phyloP scores from a whole-genome alignment of 2,888 invertebrate species.

The Galeopsomyia nigrocyanea region DNA sequence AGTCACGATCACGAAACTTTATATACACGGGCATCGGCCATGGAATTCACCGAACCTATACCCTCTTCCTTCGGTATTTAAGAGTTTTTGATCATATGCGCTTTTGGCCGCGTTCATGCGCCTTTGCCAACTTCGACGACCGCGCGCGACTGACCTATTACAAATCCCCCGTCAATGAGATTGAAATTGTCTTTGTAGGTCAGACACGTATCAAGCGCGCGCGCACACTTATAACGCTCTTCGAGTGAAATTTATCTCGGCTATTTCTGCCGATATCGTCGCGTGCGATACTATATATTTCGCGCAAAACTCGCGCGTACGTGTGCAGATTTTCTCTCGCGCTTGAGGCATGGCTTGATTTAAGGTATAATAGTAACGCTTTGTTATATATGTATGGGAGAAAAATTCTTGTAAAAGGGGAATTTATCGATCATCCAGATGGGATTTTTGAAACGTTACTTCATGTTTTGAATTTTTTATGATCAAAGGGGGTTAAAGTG shows the following conservation, averaged over 20 bases:
- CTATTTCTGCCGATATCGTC: neutral
- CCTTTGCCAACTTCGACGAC: neutral
- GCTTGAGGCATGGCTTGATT: too few species aligned
- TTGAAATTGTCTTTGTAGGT: conserved; percentile 33
- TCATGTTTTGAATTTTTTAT: too few species aligned
- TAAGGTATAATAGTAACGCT: too few species aligned
- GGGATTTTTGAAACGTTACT: too few species aligned
- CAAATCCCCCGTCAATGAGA: conserved; percentile 9
- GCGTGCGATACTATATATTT: neutral
- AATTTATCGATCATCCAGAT: too few species aligned
- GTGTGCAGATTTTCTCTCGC: too few species aligned
- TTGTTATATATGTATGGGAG: too few species aligned
- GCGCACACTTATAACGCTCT: too few species aligned
- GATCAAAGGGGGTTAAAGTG: too few species aligned
- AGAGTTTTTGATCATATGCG: conserved; percentile 19
- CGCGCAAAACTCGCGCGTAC: neutral
- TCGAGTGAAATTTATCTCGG: conserved; percentile 15
- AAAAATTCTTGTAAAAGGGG: too few species aligned
- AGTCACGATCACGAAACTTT: conserved; percentile 21
- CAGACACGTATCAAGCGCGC: neutral
- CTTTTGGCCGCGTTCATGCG: conserved; percentile 28
- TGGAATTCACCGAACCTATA: conserved; percentile 29
- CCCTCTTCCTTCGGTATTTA: neutral
- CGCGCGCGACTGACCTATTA: conserved; percentile 9
- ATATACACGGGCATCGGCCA: conserved; percentile 5